A percentile compares a stretch with the other conserved stretches of the same genome.
phyloP scores from a whole-genome alignment of 2,888 invertebrate genomes.

The Pammene aurita region DNA sequence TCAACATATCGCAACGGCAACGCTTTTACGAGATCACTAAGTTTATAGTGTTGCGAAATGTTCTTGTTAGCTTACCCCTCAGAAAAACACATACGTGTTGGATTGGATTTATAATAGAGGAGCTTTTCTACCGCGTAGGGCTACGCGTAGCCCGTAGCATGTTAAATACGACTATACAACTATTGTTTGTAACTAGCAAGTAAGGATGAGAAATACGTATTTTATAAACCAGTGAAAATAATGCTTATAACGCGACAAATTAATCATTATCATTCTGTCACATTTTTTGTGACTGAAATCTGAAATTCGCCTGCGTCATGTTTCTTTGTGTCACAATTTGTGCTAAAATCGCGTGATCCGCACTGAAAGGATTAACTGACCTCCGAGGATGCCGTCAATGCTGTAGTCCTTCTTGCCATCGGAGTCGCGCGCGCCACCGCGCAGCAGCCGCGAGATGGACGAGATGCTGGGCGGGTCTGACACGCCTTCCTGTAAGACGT shows the following conservation, averaged over 20 bases:
- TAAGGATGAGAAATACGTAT: no score
- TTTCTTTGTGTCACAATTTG: no score
- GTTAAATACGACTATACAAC: no score
- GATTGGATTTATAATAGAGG: background rate
- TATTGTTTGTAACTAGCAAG: no score
- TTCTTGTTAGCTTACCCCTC: slow-evolving; percentile 5
- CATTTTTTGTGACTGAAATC: no score
- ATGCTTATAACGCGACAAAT: no score
- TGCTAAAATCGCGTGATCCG: no score
- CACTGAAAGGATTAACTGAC: slow-evolving; percentile 71
- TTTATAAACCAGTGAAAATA: no score
- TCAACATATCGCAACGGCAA: slow-evolving; percentile 15
- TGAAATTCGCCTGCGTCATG: no score
- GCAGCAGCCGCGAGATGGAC: slow-evolving; percentile 94
- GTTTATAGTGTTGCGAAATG: background rate
- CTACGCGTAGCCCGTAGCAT: no score
- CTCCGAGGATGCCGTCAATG: slow-evolving; percentile 93
- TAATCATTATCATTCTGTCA: no score
- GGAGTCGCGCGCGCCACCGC: slow-evolving; percentile 90
- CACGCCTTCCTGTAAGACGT: slow-evolving; percentile 89
- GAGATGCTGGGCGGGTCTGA: slow-evolving; percentile 98
- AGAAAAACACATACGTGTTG: background rate
- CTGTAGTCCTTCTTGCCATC: slow-evolving; percentile 95
- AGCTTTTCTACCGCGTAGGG: no score
- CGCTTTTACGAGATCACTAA: slow-evolving; percentile 4